Evolutionary conservation across 2,113 vertebrate species (phyloP).

Genomic region (Jaculus jaculus): DNA sequence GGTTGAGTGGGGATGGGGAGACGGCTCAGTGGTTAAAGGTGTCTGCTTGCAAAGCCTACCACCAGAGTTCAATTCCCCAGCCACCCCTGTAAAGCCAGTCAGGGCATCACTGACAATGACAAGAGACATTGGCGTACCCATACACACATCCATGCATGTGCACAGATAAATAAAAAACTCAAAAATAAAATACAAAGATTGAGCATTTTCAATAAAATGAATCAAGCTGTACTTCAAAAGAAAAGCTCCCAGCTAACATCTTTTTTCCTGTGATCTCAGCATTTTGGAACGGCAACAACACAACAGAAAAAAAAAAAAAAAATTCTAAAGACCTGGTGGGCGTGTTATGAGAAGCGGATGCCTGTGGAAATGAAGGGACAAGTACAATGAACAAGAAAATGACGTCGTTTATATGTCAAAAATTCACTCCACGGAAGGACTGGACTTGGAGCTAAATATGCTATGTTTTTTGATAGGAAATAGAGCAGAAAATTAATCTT

Average conservation of each 20-base stretch:
- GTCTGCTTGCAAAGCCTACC: no score
- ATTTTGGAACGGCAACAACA: slow-evolving; percentile 71
- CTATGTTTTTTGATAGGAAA: slow-evolving; percentile 76
- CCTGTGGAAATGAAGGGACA: slow-evolving; percentile 47
- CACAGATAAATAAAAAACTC: no score
- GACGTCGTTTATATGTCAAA: slow-evolving; percentile 51
- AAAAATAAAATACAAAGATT: not conserved
- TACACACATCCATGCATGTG: no score
- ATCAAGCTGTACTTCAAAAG: slow-evolving; percentile 8
- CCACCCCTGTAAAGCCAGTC: no score
- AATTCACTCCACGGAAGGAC: slow-evolving; percentile 51
- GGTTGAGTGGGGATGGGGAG: not conserved
- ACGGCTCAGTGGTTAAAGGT: no score
- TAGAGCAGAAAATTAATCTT: slow-evolving; percentile 75
- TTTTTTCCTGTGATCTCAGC: slow-evolving; percentile 66
- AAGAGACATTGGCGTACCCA: no score
- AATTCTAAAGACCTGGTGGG: slow-evolving; percentile 66
- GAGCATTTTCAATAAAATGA: slow-evolving; percentile 26
- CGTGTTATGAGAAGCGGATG: slow-evolving; percentile 28
- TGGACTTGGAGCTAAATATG: slow-evolving; percentile 40
- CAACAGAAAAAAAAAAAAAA: slow-evolving; percentile 44
- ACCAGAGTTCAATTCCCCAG: no score
- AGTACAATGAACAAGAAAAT: slow-evolving; percentile 61
- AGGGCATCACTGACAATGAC: no score
- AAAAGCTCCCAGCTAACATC: slow-evolving; percentile 43